These are phyloP conservation scores for Sebastes kiyomatsui DNA, from an alignment of 2,797 vertebrate species.

Conservation along the genomic window DNA sequence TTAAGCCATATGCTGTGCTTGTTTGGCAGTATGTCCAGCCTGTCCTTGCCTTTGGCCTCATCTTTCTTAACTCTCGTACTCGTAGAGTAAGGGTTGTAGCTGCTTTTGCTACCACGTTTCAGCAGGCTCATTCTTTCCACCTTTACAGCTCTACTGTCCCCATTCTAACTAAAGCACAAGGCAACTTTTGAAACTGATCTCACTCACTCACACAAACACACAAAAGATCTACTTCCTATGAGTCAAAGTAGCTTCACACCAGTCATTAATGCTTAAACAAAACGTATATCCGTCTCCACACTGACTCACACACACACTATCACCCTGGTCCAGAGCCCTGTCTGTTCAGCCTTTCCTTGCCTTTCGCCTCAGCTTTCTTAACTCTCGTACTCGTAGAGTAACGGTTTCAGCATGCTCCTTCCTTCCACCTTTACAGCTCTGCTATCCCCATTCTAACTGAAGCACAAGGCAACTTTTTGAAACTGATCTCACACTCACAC, in stretches of 20 bases:
- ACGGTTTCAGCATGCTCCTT: constrained; percentile 84
- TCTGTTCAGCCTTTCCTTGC: constrained; percentile 25
- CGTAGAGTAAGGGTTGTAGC: constrained; percentile 72
- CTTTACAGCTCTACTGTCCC: constrained; percentile 1
- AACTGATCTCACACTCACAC: not conserved
- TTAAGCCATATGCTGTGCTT: constrained; percentile 81
- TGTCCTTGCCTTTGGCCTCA: constrained; percentile 48
- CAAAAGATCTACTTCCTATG: constrained; percentile 16
- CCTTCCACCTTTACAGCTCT: not conserved
- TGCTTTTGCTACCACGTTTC: constrained; percentile 53
- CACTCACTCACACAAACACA: not conserved
- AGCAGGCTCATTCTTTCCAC: constrained; percentile 73
- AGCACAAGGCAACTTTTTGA: not conserved
- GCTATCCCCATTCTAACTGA: constrained; percentile 20
- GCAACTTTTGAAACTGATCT: not conserved
- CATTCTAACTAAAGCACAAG: constrained; percentile 20
- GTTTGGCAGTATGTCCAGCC: constrained; percentile 83
- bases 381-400: constrained; percentile 74
- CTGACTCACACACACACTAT: too few species aligned
- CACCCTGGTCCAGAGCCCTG: not conserved
- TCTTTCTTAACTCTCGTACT: constrained; percentile 76
- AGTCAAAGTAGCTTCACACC: not conserved
- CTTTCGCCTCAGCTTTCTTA: constrained; percentile 66
- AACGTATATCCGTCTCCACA: not conserved
- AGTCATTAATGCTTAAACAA: not conserved